Evolutionary conservation across 1,140 invertebrate genomes (phyloP), one percentile per base, ranked within the genome.

Genomic region (Drosophila simulans): DNA sequence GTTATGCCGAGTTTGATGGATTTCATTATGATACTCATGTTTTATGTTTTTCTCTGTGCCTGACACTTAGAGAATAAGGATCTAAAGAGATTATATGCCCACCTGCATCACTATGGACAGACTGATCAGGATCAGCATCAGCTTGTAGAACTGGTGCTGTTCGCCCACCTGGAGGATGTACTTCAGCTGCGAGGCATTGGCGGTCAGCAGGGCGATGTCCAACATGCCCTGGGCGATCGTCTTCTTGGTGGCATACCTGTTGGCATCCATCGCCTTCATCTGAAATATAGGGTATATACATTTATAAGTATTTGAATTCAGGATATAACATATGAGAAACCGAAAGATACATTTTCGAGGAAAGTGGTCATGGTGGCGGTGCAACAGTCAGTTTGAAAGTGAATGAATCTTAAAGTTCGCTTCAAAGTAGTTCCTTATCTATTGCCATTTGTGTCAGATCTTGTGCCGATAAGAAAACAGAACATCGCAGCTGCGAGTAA

Each of bases 31-130:
- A 31, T 31, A 31, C 31, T 10, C 31, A 31, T 17, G 17, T 17
- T 31, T 31, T 31, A 17, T 52, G 49, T 68, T 66, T 68, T 68
- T 65, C 64, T 68, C 64, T 68, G 63, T 68, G 64, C 51, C n/a
- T 65, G 53, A 60, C 54, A 65, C 75, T 49, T 37, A 37, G 34
- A 53, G 46, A 76, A 59, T 17, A 43, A 43, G 51, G 31, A 7
- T 39, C 53, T 3, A 20, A 12, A 8, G n/a, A 2, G 3, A n/a
- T n/a, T 37, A 8, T n/a, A 20, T 60, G 59, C 66, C 93, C 93
- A 98, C 97, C 96, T 98, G 97, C 63, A 98, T 93, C n/a, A 97
- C 94, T 57, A 98, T 97, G 8, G 97, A 98, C 20, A 96, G 93
- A 37, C 95, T 95, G 70, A 98, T 97, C 42, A 98, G 94, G 35